A percentile compares a stretch with the other conserved stretches of the same genome.
phyloP scores from a whole-genome alignment of 1,140 invertebrate genomes.

The Procambarus clarkii region DNA sequence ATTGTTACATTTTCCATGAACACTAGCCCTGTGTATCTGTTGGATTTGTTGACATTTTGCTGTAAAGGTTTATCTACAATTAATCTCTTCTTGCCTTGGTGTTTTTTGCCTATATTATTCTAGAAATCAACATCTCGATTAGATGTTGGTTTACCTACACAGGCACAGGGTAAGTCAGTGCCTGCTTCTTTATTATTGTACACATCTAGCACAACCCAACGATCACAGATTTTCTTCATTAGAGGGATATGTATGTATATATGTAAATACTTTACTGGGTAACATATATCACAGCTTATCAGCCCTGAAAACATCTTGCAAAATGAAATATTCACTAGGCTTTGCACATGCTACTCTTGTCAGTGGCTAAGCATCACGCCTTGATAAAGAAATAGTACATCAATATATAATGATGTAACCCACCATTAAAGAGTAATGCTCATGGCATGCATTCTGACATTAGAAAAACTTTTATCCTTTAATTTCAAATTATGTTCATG shows the following conservation, averaged over 20 bases:
- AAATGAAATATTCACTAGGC: neutral
- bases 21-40: no score
- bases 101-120: no score
- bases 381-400: neutral
- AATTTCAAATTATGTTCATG: neutral
- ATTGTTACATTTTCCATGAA: no score
- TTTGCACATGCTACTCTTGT: neutral
- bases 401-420: neutral
- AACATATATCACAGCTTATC: neutral
- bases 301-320: neutral
- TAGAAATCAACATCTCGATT: no score
- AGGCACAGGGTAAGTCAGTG: no score
- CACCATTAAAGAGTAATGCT: neutral
- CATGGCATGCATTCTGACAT: neutral
- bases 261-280: neutral
- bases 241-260: neutral
- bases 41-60: no score
- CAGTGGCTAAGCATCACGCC: neutral
- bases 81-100: no score
- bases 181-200: neutral
- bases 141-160: no score
- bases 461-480: neutral
- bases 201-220: neutral
- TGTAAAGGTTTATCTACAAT: no score
- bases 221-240: neutral